Base-by-base conservation (phyloP, 2,797 vertebrate genomes). In the Rhinoraja longicauda region DNA sequence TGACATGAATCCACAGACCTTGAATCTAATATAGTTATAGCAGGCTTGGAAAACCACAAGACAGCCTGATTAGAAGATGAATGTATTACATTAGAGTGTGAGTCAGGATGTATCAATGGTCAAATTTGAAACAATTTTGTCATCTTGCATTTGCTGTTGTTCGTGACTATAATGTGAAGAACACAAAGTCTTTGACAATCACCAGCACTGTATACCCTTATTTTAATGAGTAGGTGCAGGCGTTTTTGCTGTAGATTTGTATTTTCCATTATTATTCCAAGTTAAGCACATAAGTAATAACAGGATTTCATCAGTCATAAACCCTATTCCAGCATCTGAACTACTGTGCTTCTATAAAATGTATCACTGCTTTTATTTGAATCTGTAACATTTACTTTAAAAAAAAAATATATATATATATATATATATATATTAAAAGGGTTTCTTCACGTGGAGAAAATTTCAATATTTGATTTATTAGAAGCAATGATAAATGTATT, bases 401-500 rank as follows among this genome's bases (percentile, higher is more conserved):
- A 82, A n/a, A n/a, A n/a, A n/a, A n/a, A n/a, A n/a, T n/a, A n/a
- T n/a, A n/a, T n/a, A n/a, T n/a, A n/a, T n/a, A n/a, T n/a, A n/a
- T n/a, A n/a, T n/a, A n/a, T n/a, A n/a, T n/a, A n/a, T n/a, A n/a
- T n/a, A 67, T 70, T 36, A 24, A 70, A 45, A 26, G 1, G 59
- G 32, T 90, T 67, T 70, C 45, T 90, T 90, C 88, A 39, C 67
- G 9, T 72, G 26, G 64, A 72, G 64, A 90, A 90, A 90, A 90
- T n/a, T 70, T 70, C 64, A 36, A 70, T 24, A n/a, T 90, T 90
- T 90, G 17, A 72, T 67, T 90, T 90, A 32, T 90, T 39, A 70
- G 67, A 72, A 72, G 62, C n/a, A 90, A 90, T 90, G 32, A 32
- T 72, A 90, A 90, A 90, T 90, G 36, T 90, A 45, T 39, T 72